phyloP scores from a whole-genome alignment of 2,888 invertebrate genomes.

The Eumacrocentrus americanus region DNA sequence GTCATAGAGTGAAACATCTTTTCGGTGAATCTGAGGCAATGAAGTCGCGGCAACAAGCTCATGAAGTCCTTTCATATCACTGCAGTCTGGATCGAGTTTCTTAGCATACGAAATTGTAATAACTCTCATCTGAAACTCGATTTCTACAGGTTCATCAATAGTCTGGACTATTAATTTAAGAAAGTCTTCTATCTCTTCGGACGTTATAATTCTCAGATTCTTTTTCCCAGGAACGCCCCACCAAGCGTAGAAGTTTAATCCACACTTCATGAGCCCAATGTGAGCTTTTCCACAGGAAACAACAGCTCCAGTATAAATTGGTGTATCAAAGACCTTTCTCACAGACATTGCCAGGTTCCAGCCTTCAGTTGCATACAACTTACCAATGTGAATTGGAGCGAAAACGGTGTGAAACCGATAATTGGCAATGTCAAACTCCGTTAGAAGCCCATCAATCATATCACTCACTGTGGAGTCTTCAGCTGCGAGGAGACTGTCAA shows the following conservation, averaged over 20 bases:
- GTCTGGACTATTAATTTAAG: constrained; percentile 47
- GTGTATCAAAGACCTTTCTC: constrained; percentile 48
- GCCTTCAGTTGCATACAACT: constrained; percentile 44
- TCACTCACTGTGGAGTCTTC: constrained; percentile 46
- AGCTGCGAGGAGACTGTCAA: constrained; percentile 46
- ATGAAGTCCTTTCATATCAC: constrained; percentile 49
- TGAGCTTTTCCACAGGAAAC: constrained; percentile 48
- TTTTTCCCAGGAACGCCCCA: constrained; percentile 49
- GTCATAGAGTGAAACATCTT: constrained; percentile 39
- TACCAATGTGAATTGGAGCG: constrained; percentile 50
- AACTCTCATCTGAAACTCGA: constrained; percentile 41
- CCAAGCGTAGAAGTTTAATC: constrained; percentile 53
- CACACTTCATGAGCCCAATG: constrained; percentile 48
- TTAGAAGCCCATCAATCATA: constrained; percentile 44
- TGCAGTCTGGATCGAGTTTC: constrained; percentile 51
- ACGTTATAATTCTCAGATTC: constrained; percentile 47
- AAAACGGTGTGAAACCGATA: constrained; percentile 51
- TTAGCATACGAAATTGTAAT: constrained; percentile 51
- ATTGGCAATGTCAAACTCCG: constrained; percentile 54
- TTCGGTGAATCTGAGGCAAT: constrained; percentile 46
- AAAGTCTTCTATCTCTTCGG: constrained; percentile 46
- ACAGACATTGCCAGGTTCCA: constrained; percentile 54
- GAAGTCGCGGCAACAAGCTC: constrained; percentile 44
- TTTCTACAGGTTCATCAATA: constrained; percentile 39
- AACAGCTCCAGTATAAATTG: constrained; percentile 51